A percentile compares a stretch with the other conserved stretches of the same genome.
Conservation (phyloP, 2,797 vertebrate genomes). For the Gallirallus australis region DNA sequence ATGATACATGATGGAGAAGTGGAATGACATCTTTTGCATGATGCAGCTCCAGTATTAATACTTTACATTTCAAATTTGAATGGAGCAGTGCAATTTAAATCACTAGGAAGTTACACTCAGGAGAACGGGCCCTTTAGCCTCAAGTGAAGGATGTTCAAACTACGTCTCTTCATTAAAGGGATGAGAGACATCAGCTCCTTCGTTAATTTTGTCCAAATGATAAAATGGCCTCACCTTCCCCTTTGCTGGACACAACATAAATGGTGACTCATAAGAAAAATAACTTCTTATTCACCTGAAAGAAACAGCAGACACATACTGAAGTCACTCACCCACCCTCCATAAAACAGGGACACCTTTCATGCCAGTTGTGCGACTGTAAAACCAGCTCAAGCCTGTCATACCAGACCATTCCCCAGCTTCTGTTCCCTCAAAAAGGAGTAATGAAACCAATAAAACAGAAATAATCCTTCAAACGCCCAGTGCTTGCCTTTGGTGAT, state of each 20-base stretch:
- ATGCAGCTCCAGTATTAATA: not conserved
- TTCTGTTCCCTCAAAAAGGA: not conserved
- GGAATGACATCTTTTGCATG: not conserved
- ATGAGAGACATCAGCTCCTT: not conserved
- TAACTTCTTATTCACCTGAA: slow-evolving; percentile 66
- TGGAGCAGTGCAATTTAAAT: not conserved
- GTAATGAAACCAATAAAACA: slow-evolving; percentile 54
- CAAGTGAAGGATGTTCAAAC: not conserved
- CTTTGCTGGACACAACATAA: slow-evolving; percentile 65
- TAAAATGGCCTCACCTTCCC: slow-evolving; percentile 70
- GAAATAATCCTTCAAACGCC: slow-evolving; percentile 36
- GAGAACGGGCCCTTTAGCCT: not conserved
- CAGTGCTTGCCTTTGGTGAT: not conserved
- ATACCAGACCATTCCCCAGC: slow-evolving; percentile 23
- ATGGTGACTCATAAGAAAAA: slow-evolving; percentile 68
- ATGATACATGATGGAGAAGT: not conserved
- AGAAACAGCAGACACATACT: slow-evolving; percentile 60
- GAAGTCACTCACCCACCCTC: slow-evolving; percentile 72
- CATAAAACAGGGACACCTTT: slow-evolving; percentile 71
- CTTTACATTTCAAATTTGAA: not conserved
- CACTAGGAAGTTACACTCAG: not conserved
- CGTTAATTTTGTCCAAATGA: not conserved
- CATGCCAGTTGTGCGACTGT: slow-evolving; percentile 38
- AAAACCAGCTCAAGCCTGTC: slow-evolving; percentile 69
- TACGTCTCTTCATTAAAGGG: not conserved